Evolutionary conservation across 2,888 invertebrate species (phyloP).

Genomic region (Epistrophe grossulariae): DNA sequence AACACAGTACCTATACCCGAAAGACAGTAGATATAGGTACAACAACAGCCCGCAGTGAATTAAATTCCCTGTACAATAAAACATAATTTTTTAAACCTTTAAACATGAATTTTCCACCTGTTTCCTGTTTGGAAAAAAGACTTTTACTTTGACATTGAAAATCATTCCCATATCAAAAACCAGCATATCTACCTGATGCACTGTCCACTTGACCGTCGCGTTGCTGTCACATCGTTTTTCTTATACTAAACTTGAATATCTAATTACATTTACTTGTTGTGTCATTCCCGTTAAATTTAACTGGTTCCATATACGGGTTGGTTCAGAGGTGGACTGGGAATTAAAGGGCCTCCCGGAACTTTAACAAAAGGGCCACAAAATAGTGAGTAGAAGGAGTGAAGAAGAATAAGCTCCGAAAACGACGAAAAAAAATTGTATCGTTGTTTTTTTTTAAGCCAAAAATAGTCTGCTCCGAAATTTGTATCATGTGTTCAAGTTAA

Average conservation of each 20-base stretch:
- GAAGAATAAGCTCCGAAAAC: too few species aligned
- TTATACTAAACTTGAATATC: background rate
- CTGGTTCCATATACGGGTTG: background rate
- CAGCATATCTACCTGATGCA: background rate
- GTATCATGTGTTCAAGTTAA: too few species aligned
- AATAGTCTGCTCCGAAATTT: too few species aligned
- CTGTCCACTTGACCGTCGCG: constrained; percentile 10
- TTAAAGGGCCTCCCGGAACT: too few species aligned
- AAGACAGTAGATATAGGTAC: too few species aligned
- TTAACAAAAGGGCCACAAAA: too few species aligned
- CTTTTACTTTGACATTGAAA: constrained; percentile 27
- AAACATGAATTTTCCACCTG: background rate
- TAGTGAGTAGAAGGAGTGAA: too few species aligned
- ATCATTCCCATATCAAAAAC: constrained; percentile 28
- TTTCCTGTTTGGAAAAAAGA: background rate
- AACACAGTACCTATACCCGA: too few species aligned
- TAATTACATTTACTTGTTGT: background rate
- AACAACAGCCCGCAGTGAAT: background rate
- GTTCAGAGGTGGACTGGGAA: too few species aligned
- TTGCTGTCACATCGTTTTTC: background rate
- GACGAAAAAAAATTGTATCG: too few species aligned
- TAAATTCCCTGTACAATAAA: background rate
- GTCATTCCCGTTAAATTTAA: background rate
- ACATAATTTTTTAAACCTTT: background rate
- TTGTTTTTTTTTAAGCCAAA: too few species aligned